A percentile compares a stretch with the other conserved stretches of the same genome.
Conservation (phyloP, 37 sponge, comb jelly and placozoan species). For the Amphimedon queenslandica region DNA sequence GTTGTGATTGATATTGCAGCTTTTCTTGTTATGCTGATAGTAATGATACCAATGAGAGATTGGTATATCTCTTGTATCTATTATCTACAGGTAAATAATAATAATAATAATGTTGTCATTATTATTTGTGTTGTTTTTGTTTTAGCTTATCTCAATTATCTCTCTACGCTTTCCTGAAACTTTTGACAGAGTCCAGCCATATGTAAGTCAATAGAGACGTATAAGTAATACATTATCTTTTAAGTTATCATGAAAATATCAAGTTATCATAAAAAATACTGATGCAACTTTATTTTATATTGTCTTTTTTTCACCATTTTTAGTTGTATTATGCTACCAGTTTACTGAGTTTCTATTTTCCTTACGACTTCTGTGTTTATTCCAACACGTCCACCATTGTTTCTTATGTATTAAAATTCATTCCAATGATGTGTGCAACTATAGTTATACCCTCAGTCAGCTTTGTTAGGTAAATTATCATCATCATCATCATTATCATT, state of each 20-base stretch:
- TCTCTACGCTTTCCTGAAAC: constrained; percentile 34
- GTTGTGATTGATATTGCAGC: neutral
- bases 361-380: constrained; percentile 74
- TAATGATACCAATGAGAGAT: neutral
- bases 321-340: constrained; percentile 64
- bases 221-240: neutral
- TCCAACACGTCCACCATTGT: constrained; percentile 35
- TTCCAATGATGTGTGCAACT: constrained; percentile 42
- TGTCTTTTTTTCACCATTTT: neutral
- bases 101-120: neutral
- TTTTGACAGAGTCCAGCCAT: constrained; percentile 23
- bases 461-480: too few species aligned
- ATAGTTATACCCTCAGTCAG: constrained; percentile 36
- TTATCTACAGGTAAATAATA: neutral
- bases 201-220: constrained; percentile 36
- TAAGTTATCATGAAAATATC: too few species aligned
- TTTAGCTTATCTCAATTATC: constrained; percentile 36
- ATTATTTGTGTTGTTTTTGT: neutral
- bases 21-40: neutral
- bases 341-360: constrained; percentile 53
- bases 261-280: neutral
- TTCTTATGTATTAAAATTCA: constrained; percentile 40
- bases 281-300: neutral
- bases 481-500: too few species aligned
- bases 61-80: neutral